Conservation (phyloP, 1,140 invertebrate genomes). For the Tetramorium parvispinum region DNA sequence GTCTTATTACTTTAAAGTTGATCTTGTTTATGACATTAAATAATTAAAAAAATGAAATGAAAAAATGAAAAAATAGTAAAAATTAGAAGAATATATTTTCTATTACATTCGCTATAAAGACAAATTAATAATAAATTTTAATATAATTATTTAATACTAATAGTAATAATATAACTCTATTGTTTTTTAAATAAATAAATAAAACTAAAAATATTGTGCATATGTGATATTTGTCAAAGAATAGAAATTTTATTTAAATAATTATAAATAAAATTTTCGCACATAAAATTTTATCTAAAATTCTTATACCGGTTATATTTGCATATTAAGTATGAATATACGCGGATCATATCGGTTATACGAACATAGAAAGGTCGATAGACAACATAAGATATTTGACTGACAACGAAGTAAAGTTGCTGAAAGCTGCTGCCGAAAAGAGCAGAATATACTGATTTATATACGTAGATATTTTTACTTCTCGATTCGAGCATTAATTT, state of each 20-base stretch:
- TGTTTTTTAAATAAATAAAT: neutral
- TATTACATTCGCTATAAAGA: neutral
- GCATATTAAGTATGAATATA: neutral
- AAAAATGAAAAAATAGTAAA: neutral
- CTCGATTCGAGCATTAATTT: neutral
- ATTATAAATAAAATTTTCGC: neutral
- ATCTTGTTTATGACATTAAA: neutral
- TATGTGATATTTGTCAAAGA: neutral
- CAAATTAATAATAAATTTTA: neutral
- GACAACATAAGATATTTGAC: neutral
- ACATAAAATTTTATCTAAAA: neutral
- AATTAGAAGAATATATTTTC: neutral
- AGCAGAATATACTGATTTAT: conserved; percentile 12
- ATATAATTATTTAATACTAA: too few species aligned
- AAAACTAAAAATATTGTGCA: neutral
- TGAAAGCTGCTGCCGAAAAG: neutral
- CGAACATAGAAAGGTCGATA: neutral
- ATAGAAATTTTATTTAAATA: neutral
- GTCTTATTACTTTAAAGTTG: neutral
- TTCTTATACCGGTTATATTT: neutral
- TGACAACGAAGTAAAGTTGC: conserved; percentile 1
- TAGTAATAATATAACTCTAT: neutral
- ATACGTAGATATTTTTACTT: neutral
- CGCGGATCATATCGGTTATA: neutral
- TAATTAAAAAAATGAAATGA: too few species aligned